Evolutionary conservation across 2,797 vertebrate species (phyloP), one percentile per base, ranked within the genome.

Genomic region (Gephyroberyx darwinii): DNA sequence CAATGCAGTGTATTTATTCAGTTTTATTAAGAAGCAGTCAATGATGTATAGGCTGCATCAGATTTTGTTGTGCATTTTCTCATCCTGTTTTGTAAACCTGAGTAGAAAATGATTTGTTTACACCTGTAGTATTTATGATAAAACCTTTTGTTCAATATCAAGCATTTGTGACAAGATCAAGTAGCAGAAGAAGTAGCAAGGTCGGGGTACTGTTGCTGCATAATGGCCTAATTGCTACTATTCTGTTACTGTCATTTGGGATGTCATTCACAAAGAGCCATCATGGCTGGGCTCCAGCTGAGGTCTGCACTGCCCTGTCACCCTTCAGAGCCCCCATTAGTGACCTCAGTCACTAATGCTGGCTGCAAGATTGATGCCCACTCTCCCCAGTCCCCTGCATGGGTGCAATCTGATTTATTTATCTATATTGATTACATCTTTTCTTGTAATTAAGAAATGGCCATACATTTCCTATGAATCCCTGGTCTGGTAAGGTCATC

Each of bases 31-130:
- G 30, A 26, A 26, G 26, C 26, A 26, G 4, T 26, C 50, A 1
- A 33, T 14, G 1, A n/a, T 19, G 59, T 65, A 63, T 87, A 65
- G 22, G 56, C 71, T 79, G 69, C 61, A 80, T 47, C 70, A 33
- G 16, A 76, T 33, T 80, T 43, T 12, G 41, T 48, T 48, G 7
- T 48, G 16, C 67, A 69, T 53, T 54, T 26, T 56, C 7, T 16
- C 72, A 70, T 82, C 73, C 66, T 77, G 71, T 77, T 73, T 57
- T 57, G 1, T 69, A 37, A n/a, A n/a, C n/a, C n/a, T n/a, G n/a
- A n/a, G n/a, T n/a, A n/a, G n/a, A n/a, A n/a, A n/a, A n/a, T n/a
- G n/a, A n/a, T n/a, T 67, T 12, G 10, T 41, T 12, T 41, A 2
- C 8, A 8, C 8, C 37, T 39, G 31, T 6, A 33, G 31, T 33